Base-by-base conservation (phyloP, 2,113 vertebrate species). In the Seriola aureovittata region DNA sequence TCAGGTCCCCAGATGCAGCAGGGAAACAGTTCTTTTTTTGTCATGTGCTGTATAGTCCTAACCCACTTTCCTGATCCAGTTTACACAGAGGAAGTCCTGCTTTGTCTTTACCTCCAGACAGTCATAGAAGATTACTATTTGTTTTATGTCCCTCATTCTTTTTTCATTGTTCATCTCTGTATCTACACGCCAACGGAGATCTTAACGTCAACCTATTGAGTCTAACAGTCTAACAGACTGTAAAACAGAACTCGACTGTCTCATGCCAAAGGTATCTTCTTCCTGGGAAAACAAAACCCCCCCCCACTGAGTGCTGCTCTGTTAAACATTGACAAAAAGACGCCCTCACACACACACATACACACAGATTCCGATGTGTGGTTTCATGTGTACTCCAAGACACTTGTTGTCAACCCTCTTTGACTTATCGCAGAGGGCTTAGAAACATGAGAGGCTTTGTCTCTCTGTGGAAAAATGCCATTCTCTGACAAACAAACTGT, bases 11-110 rank as follows among this genome's bases (percentile, higher is more conserved):
- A 71, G 90, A 89, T 75, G 71, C n/a, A 64, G 67, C 70, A 75
- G 72, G 63, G 68, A 90, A 88, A 85, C 77, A 21, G 77, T 67
- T 76, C 65, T 71, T 80, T 82, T 85, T 82, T 80, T 73, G 67
- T 36, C 52, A 55, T 21, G 14, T 69, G 38, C 58, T 64, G 57
- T 63, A 29, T 29, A 59, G 38, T 29, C 23, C 68, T 86, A 91
- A 91, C 93, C 93, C 85, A 93, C 77, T 93, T 93, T 89, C 14
- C 50, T 82, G 72, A 89, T 89, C 87, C 80, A 90, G 78, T 84
- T 90, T 46, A 76, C 55, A 75, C 77, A 21, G 34, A 79, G 25
- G 48, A 83, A 74, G 81, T 71, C 79, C 38, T 74, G 19, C 59
- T 85, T 67, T 83, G 82, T 89, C 44, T 85, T 83, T 54, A 42